A percentile compares a stretch with the other conserved stretches of the same genome.
These are phyloP conservation scores for Sialia sialis DNA, from an alignment of 2,113 vertebrate species.

Conservation along the genomic window DNA sequence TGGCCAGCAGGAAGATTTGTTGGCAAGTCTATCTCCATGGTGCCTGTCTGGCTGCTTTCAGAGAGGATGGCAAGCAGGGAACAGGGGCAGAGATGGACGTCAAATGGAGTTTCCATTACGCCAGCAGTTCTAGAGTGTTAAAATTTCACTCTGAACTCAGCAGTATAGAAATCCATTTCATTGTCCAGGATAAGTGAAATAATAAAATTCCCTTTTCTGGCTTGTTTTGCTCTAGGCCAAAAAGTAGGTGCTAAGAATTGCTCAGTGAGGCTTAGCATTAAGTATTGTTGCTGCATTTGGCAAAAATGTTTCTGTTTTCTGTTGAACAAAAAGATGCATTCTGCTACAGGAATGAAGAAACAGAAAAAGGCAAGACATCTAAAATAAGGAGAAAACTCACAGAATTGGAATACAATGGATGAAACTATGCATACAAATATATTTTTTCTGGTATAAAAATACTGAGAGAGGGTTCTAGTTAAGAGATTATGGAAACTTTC, in stretches of 20 bases:
- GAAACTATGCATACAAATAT: neutral
- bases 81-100: neutral
- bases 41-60: neutral
- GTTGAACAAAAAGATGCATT: neutral
- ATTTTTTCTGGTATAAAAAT: neutral
- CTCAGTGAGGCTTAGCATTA: neutral
- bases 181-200: neutral
- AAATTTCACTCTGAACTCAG: neutral
- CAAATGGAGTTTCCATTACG: neutral
- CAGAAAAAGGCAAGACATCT: neutral
- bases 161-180: neutral
- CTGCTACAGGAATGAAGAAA: neutral
- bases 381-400: neutral
- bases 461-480: neutral
- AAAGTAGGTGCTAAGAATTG: neutral
- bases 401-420: neutral
- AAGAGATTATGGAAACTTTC: neutral
- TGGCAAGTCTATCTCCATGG: neutral
- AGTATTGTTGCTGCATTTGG: neutral
- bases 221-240: neutral
- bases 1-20: neutral
- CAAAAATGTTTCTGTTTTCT: neutral
- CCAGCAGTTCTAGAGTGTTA: neutral
- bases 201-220: neutral
- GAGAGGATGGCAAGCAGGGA: neutral